Conservation (phyloP, 2,888 invertebrate genomes). For the Leptinotarsa haldemani region DNA sequence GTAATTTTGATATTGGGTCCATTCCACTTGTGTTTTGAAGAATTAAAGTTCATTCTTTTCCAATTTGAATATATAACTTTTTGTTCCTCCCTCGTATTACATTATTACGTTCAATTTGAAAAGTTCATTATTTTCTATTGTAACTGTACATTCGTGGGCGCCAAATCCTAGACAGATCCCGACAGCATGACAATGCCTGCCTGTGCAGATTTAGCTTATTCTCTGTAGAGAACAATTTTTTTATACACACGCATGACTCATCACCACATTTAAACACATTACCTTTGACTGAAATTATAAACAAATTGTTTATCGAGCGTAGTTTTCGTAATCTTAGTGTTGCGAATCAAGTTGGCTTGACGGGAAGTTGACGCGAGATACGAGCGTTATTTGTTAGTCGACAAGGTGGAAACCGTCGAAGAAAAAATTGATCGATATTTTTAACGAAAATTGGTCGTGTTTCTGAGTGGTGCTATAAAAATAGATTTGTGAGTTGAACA, state of each 20-base stretch:
- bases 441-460: background rate
- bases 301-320: constrained; percentile 37
- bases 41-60: too few relatives aligned
- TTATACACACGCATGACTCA: constrained; percentile 33
- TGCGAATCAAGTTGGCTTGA: constrained; percentile 16
- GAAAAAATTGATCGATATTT: background rate
- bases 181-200: constrained; percentile 32
- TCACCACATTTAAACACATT: constrained; percentile 32
- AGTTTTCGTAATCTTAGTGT: constrained; percentile 2
- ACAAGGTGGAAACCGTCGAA: background rate
- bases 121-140: background rate
- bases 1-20: too few relatives aligned
- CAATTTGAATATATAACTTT: too few relatives aligned
- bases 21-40: too few relatives aligned
- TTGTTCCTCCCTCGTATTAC: background rate
- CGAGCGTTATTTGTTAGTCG: background rate
- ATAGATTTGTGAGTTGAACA: background rate
- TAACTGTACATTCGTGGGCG: constrained; percentile 10
- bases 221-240: constrained; percentile 37
- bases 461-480: constrained; percentile 6
- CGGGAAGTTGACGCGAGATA: constrained; percentile 17
- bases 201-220: constrained; percentile 44
- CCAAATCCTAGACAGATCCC: constrained; percentile 16
- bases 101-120: background rate
- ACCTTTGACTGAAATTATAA: constrained; percentile 39